Evolutionary conservation across 2,888 invertebrate genomes (phyloP), one percentile per base, ranked within the genome.

Genomic region (Phalangium opilio): DNA sequence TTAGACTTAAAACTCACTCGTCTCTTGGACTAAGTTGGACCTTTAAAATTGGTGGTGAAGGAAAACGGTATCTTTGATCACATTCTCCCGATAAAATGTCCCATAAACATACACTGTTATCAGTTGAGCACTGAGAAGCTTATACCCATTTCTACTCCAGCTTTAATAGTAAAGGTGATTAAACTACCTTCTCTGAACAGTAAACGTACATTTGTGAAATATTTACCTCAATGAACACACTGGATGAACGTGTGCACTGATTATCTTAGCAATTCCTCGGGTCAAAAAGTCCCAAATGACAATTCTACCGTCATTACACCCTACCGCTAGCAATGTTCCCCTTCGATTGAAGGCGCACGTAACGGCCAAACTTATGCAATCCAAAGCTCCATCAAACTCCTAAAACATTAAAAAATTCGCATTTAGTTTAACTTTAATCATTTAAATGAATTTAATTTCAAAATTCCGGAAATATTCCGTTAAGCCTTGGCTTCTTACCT

Each of bases 281-380:
- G 98, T 99, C 35, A 98, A 70, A 65, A 98, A 98, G 67, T 99
- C 98, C 91, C 96, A 96, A 54, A 99, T 79, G 44, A 95, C 91
- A 60, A 99, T 84, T 55, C 95, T 77, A 5, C 98, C 98, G 71
- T 98, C 98, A 64, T 96, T 98, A 63, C 96, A 96, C 1, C 98
- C 98, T 1, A 98, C 96, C 4, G 96, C 96, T 44, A 98, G 69
- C 10, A 98, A 70, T 0, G 96, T 95, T 7, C 98, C 98, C 60
- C 91, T 73, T 62, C 86, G 82, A 63, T 91, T 91, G 63, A 93
- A 96, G 0, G 83, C 78, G 67, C 93, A 95, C 2, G 93, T 95
- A 14, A 93, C 83, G 4, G 95, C 95, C 50, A 91, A 72, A 2
- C 93, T 93, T 59, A 91, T 83, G 56, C 91, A 93, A 67, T 96